phyloP scores from a whole-genome alignment of 2,797 vertebrate genomes.

The Rhynchonycteris naso region DNA sequence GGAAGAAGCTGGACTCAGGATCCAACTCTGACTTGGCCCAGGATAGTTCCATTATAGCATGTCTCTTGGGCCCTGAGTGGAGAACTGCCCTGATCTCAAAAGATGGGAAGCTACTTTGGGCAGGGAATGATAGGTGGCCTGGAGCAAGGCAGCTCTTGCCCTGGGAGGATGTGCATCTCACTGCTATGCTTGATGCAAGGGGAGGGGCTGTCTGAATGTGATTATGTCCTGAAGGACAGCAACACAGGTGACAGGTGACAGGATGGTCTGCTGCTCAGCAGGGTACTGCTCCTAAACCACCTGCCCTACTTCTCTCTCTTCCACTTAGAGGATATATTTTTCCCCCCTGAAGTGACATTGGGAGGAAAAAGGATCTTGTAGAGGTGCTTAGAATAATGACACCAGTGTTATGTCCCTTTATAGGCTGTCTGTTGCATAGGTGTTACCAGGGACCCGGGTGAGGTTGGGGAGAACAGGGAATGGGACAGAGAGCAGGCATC shows the following conservation, averaged over 20 bases:
- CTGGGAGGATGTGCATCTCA: neutral
- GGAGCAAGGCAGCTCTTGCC: neutral
- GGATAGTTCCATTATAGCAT: neutral
- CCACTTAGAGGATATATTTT: neutral
- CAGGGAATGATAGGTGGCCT: neutral
- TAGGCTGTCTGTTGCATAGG: neutral
- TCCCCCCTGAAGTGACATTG: neutral
- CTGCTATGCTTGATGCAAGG: neutral
- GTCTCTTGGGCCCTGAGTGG: neutral
- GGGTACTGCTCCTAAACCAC: neutral
- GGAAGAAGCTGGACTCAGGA: neutral
- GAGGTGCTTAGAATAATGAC: neutral
- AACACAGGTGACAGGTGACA: neutral
- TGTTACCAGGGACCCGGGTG: neutral
- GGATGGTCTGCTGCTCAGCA: neutral
- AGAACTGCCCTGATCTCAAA: neutral
- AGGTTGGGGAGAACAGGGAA: neutral
- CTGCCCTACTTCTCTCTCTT: conserved; percentile 48
- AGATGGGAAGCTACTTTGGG: neutral
- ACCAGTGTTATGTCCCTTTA: neutral
- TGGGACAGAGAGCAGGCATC: fast-evolving
- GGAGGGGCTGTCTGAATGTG: neutral
- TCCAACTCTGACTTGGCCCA: neutral
- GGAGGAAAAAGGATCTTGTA: neutral
- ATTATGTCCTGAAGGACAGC: neutral